A percentile compares a stretch with the other conserved stretches of the same genome.
These are phyloP conservation scores for Fistularia tabacaria DNA, from an alignment of 2,797 vertebrate species.

Conservation along the genomic window DNA sequence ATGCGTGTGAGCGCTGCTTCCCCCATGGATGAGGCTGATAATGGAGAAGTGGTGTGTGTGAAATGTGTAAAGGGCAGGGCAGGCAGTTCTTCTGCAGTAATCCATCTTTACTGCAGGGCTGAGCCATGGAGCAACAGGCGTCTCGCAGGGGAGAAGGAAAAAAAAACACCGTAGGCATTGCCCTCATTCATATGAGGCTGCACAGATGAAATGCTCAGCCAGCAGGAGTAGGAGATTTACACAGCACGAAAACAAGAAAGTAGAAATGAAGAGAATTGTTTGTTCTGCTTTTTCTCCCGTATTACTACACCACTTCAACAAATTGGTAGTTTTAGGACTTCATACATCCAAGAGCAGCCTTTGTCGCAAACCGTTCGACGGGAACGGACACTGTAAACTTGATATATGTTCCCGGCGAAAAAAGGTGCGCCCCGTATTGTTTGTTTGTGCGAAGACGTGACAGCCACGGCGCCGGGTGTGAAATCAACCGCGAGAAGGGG, in stretches of 20 bases:
- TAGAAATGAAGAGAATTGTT: conserved; percentile 30
- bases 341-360: conserved; percentile 8
- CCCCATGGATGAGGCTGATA: conserved; percentile 52
- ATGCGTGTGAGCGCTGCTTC: conserved; percentile 10
- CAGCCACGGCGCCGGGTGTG: conserved; percentile 37
- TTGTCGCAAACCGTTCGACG: conserved; percentile 15
- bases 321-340: background rate
- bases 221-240: conserved; percentile 34
- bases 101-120: conserved; percentile 67
- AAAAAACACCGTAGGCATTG: conserved; percentile 43
- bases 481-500: conserved; percentile 26
- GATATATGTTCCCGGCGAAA: conserved; percentile 19
- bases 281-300: conserved; percentile 11
- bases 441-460: conserved; percentile 39
- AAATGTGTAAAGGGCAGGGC: conserved; percentile 68
- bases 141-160: conserved; percentile 43
- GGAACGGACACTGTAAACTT: conserved; percentile 8
- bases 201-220: conserved; percentile 37
- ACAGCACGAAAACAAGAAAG: conserved; percentile 37
- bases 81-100: conserved; percentile 68
- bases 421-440: conserved; percentile 28
- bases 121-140: conserved; percentile 61
- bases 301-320: conserved; percentile 5
- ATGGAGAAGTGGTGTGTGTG: conserved; percentile 66
- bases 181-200: conserved; percentile 44